Evolutionary conservation across 2,888 invertebrate genomes (phyloP), one percentile per base, ranked within the genome.

Genomic region (Lucinisca nassula): DNA sequence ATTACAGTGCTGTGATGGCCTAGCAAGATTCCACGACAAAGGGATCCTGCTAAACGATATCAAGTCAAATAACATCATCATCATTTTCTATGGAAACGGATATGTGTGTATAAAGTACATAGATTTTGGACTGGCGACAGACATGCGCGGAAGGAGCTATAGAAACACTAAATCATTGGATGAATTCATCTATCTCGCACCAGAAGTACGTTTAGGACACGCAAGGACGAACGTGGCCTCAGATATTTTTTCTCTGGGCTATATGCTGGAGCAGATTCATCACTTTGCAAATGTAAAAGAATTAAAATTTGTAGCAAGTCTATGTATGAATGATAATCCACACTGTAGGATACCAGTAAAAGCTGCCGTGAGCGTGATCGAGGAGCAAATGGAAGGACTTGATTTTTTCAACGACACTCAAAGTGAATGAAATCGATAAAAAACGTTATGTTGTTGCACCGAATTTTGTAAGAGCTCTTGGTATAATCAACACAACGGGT

Each of bases 111-210:
- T 90, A 17, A 85, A 84, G 78, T 90, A 82, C 55, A 86, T 90
- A 27, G 90, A 90, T 55, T 90, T 90, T 75, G 90, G 90, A 17
- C 84, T 90, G 1, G 87, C 90, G 2, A 90, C 88, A 12, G 90
- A 84, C 58, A 86, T 90, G 88, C 78, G 84, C 12, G 90, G 90
- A 32, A 85, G 87, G 61, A 73, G 82, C 24, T 90, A 90, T 55
- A 90, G 82, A 58, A 86, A 88, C 73, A 88, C 88, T 0, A 85
- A 87, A 73, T 90, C 90, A 12, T 61, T 90, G 24, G 90, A 90
- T 27, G 84, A 84, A 6, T 90, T 84, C 24, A 82, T 86, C 32
- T 90, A 90, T 58, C 82, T 90, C 0, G 90, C 90, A 75, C 90
- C 90, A 70, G 90, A 90, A 79, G 86, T 90, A 12, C 74, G 90